These are phyloP conservation scores for Gymnopithys bicolor DNA, from an alignment of 2,797 vertebrate genomes.

Conservation along the genomic window DNA sequence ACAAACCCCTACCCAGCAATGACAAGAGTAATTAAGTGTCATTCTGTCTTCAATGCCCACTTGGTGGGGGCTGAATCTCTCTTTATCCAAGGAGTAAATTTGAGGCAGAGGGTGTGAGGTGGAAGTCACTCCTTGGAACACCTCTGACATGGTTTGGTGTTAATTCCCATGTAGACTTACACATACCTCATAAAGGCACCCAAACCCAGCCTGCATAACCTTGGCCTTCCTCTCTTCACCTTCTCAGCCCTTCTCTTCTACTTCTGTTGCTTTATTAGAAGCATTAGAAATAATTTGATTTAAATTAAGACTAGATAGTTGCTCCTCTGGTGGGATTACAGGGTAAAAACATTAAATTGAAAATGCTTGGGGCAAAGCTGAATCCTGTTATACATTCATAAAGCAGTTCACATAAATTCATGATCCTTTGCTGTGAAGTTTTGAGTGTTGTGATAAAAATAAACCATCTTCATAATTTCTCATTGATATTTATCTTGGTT, in stretches of 20 bases:
- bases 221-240: neutral
- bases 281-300: conserved; percentile 43
- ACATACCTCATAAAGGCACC: neutral
- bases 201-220: neutral
- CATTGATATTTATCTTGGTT: neutral
- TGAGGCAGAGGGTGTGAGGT: neutral
- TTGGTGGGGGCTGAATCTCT: neutral
- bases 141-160: neutral
- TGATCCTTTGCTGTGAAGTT: conserved; percentile 33
- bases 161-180: neutral
- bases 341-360: conserved; percentile 8
- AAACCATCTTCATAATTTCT: conserved; percentile 34
- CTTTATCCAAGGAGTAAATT: neutral
- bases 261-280: neutral
- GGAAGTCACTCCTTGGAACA: neutral
- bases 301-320: conserved; percentile 37
- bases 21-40: neutral
- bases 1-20: neutral
- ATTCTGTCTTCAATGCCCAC: neutral
- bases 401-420: conserved; percentile 28
- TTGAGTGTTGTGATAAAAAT: conserved; percentile 32
- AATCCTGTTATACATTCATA: conserved; percentile 26
- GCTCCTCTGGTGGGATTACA: conserved; percentile 35
- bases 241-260: neutral
- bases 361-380: conserved; percentile 34